Base-by-base conservation (phyloP, 2,797 vertebrate species). In the Labroides dimidiatus region DNA sequence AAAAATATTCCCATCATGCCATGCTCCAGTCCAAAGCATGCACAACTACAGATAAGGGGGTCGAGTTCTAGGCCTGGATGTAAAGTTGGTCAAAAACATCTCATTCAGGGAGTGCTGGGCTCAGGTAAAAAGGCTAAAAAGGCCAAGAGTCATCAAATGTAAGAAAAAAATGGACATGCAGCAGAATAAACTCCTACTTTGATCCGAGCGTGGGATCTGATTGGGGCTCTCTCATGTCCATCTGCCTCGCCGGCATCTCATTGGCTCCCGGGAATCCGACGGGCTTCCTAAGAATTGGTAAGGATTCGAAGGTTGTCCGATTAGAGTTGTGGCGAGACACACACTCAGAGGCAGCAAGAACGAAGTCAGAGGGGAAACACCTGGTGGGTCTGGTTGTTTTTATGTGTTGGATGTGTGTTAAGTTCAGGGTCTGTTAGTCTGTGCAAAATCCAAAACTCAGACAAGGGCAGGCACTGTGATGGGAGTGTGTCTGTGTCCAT, bases 131-230 rank as follows among this genome's bases (percentile, higher is more conserved):
- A 20, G 73, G 64, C 77, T 72, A 72, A 73, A 75, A 49, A 78
- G 73, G 81, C 80, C 75, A 85, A 33, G 80, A 85, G 78, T 84
- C 77, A 87, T 84, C 89, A 91, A 91, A 89, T 50, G 74, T 74
- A 84, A 86, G 84, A 87, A 89, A 87, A 89, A 89, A 91, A 91
- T 57, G 86, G 90, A 89, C 94, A 95, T 94, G 94, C 94, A 94
- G 91, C 93, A 93, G 87, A 94, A 87, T 89, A 84, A 91, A 93
- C 86, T 94, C 94, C 94, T 95, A 95, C 93, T 95, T 95, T 91
- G 93, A 94, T 94, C 93, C 93, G 77, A 95, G 94, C 90, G 94
- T 93, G 91, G 92, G 93, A 94, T 95, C 94, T 94, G 94, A 94
- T 89, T 94, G 94, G 90, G 93, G 92, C 82, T 95, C 93, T 94